phyloP scores from a whole-genome alignment of 2,888 invertebrate species.

The Mylabris sibirica region DNA sequence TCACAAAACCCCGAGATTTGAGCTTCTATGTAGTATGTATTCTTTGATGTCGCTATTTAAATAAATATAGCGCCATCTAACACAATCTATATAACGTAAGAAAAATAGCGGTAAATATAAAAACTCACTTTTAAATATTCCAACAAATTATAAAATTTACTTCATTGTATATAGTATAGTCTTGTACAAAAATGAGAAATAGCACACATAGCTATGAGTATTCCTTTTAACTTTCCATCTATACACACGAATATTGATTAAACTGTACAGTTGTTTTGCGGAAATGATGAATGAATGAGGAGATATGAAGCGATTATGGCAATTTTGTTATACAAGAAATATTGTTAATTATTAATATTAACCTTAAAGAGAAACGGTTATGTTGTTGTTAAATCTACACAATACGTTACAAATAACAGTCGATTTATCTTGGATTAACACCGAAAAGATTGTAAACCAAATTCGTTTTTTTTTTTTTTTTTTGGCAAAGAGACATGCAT shows the following conservation, averaged over 20 bases:
- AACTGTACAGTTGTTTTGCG: conserved; percentile 10
- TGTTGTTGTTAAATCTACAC: not conserved
- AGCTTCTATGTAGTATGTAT: too few species aligned
- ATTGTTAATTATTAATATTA: not conserved
- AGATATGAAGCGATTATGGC: too few species aligned
- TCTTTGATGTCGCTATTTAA: not conserved
- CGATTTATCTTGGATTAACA: not conserved
- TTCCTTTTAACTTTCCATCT: conserved; percentile 33
- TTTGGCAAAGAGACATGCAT: not conserved
- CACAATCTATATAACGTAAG: not conserved
- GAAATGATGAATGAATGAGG: too few species aligned
- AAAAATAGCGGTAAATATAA: not conserved
- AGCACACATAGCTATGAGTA: conserved; percentile 39
- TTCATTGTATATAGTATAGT: conserved; percentile 32
- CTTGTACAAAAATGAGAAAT: conserved; percentile 29
- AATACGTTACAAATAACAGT: conserved; percentile 3
- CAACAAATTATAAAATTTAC: conserved; percentile 34
- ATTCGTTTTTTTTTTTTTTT: not conserved
- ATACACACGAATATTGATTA: conserved; percentile 25
- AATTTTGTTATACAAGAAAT: too few species aligned
- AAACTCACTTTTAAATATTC: conserved; percentile 20
- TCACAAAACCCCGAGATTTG: too few species aligned
- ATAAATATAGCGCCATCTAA: not conserved
- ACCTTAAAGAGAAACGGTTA: too few species aligned
- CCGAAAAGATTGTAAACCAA: not conserved